Base-by-base conservation (phyloP, 2,888 invertebrate species). In the Octonoba sinensis region DNA sequence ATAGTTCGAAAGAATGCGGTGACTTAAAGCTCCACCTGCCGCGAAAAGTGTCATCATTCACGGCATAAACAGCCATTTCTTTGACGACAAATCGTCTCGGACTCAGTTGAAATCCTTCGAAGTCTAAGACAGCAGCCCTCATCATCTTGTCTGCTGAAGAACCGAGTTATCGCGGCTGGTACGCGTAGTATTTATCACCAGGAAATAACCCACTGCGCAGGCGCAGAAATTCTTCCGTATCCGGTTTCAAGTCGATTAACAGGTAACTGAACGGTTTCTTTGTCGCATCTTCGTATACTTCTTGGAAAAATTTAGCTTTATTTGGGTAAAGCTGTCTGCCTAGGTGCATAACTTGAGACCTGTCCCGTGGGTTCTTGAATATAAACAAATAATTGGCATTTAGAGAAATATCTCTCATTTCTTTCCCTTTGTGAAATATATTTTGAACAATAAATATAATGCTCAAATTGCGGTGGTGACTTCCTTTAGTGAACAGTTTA, bases 381-480 rank as follows among this genome's bases (percentile, higher is more conserved):
- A n/a, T n/a, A n/a, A n/a, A n/a, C n/a, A n/a, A n/a, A n/a, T n/a
- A n/a, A n/a, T n/a, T n/a, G n/a, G n/a, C n/a, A n/a, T n/a, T n/a
- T n/a, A 73, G 22, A 20, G 72, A 59, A 18, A 67, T 79, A 18
- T 77, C 70, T 47, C 71, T 20, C 18, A 64, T 64, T 46, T 60
- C 62, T 60, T 76, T 76, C n/a, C n/a, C n/a, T n/a, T n/a, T n/a
- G n/a, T n/a, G n/a, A n/a, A n/a, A n/a, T n/a, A n/a, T n/a, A n/a
- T 73, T 44, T 11, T 60, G 22, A 67, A 79, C 65, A 18, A 73
- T 60, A 56, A 79, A 67, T 46, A 79, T 73, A 18, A 79, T 46
- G 47, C 44, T 60, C 2, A 79, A 16, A 20, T 79, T 73, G n/a
- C 36, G 16, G 46, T 79, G 73, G 24, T 79, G 79, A 47, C 56